Base-by-base conservation (phyloP, 2,113 vertebrate genomes). In the Gallinago media region DNA sequence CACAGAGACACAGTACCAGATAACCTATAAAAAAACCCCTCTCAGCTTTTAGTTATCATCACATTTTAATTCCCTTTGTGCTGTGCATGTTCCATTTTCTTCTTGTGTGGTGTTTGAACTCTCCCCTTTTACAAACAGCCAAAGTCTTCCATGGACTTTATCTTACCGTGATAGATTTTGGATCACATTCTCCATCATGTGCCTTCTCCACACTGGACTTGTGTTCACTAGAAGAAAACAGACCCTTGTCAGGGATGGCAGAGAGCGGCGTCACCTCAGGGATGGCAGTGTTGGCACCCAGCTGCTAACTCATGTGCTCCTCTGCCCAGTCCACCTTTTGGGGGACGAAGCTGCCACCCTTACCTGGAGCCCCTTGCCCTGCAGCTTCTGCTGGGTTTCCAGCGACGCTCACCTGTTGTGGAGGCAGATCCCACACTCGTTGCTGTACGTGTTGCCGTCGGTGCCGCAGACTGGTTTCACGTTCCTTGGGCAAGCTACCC, bases 391-490 rank as follows among this genome's bases (percentile, higher is more conserved):
- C 2, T 4, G 25, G 34, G 19, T 7, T 55, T 74, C 59, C 68
- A 63, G 71, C 52, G 7, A 0, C 4, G 81, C 96, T 93, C 68
- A 96, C 96, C 0, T 1, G 15, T 96, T 97, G 61, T 92, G 0
- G 22, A 42, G 6, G 61, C 96, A 97, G 72, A 97, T 96, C n/a
- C 73, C 96, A 1, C 96, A 97, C 10, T 96, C 92, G 0, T 94
- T 94, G 94, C 61, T 19, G 76, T 96, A 97, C 0, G 96, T 95
- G 61, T 11, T 65, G 49, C 92, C 90, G 0, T 97, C 94, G 0
- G 92, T 94, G 61, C 96, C 96, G 1, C 96, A 97, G 27, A 97
- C 94, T 2, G 94, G 96, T 2, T 8, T 1, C 32, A 81, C 2
- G 56, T 86, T 0, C 56, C 92, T 91, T 0, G 96, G 88, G 61